phyloP scores from a whole-genome alignment of 1,140 invertebrate species.

The Eumaeus atala region DNA sequence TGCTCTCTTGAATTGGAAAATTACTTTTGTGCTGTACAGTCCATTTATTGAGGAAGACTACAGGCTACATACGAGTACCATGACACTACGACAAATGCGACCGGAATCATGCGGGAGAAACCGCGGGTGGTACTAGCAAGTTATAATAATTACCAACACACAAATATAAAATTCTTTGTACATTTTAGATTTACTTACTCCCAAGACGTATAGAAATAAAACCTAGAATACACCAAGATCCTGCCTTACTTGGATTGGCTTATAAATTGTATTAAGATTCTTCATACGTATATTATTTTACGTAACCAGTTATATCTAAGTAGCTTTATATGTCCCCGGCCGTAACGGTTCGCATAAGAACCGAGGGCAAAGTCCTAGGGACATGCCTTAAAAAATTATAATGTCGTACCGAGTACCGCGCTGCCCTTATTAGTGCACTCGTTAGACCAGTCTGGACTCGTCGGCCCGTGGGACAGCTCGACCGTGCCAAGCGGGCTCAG shows the following conservation, averaged over 20 bases:
- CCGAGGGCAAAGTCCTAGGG: constrained; percentile 45
- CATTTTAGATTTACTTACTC: not conserved
- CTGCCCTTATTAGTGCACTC: constrained; percentile 53
- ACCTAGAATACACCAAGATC: not conserved
- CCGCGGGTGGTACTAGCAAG: too few species aligned
- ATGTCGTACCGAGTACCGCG: constrained; percentile 40
- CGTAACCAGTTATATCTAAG: not conserved
- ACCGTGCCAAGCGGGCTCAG: constrained; percentile 18
- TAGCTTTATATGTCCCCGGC: constrained; percentile 13
- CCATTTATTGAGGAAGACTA: too few species aligned
- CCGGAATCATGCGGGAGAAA: too few species aligned
- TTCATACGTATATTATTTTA: not conserved
- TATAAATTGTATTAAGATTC: too few species aligned
- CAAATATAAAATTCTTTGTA: too few species aligned
- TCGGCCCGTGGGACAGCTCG: constrained; percentile 34
- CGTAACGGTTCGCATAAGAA: constrained; percentile 39
- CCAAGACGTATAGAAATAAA: not conserved
- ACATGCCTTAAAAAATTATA: constrained; percentile 43
- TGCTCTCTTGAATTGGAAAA: too few species aligned
- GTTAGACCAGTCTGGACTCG: constrained; percentile 42
- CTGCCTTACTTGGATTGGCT: not conserved
- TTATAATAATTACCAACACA: too few species aligned
- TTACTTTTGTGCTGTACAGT: too few species aligned
- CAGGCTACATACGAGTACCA: too few species aligned
- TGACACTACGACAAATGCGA: too few species aligned